Evolutionary conservation across 2,113 vertebrate species (phyloP).

Genomic region (Myocastor coypus): DNA sequence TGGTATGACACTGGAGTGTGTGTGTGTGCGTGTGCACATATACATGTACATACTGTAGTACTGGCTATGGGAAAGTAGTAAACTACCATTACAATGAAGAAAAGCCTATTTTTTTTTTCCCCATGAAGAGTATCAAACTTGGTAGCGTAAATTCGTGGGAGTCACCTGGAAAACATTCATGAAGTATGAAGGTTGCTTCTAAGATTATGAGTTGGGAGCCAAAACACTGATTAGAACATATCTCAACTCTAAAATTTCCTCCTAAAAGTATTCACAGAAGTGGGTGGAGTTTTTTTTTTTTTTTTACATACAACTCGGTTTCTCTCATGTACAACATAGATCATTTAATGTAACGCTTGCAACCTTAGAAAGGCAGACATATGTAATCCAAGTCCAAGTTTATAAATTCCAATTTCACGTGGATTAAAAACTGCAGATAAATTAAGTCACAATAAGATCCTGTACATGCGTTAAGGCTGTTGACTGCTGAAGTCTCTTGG

Average conservation of each 20-base stretch:
- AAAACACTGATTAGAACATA: conserved; percentile 75
- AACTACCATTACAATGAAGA: conserved; percentile 67
- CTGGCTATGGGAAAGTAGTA: conserved; percentile 54
- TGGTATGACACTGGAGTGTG: background rate
- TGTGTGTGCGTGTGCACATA: background rate
- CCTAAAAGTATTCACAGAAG: conserved; percentile 82
- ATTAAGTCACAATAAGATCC: conserved; percentile 83
- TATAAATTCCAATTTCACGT: conserved; percentile 85
- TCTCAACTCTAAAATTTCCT: conserved; percentile 69
- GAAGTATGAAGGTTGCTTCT: conserved; percentile 38
- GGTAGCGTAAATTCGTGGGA: background rate
- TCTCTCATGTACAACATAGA: conserved; percentile 82
- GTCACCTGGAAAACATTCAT: background rate
- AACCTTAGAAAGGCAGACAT: conserved; percentile 83
- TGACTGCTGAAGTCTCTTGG: conserved; percentile 85
- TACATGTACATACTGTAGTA: background rate
- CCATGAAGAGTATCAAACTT: conserved; percentile 41
- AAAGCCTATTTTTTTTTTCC: conserved; percentile 22
- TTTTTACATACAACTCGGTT: conserved; percentile 80
- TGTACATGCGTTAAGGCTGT: conserved; percentile 86
- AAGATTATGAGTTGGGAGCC: conserved; percentile 25
- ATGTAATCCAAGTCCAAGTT: conserved; percentile 83
- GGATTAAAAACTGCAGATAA: conserved; percentile 87
- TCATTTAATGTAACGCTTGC: conserved; percentile 84
- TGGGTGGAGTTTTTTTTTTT: conserved; percentile 59